Evolutionary conservation across 2,888 invertebrate species (phyloP).

Genomic region (Anarsia innoxiella): DNA sequence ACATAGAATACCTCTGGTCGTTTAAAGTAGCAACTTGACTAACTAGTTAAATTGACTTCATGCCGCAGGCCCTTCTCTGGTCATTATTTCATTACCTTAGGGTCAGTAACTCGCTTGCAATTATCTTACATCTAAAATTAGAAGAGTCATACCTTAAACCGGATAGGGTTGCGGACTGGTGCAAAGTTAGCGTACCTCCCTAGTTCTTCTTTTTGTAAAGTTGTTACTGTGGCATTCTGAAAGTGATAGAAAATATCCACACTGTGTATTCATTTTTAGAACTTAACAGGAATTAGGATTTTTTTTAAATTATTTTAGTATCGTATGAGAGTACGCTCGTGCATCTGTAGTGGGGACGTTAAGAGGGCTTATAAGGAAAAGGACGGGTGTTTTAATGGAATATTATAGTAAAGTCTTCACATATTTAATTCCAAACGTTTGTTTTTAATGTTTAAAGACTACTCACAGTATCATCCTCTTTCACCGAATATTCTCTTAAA

Average conservation of each 20-base stretch:
- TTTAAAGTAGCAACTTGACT: background rate
- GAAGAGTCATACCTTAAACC: conserved; percentile 41
- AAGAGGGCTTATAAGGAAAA: too few relatives aligned
- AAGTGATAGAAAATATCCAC: conserved; percentile 24
- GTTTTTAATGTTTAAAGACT: too few relatives aligned
- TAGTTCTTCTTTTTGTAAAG: conserved; percentile 47
- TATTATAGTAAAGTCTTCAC: too few relatives aligned
- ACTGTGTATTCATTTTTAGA: too few relatives aligned
- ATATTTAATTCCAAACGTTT: too few relatives aligned
- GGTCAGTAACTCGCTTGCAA: conserved; percentile 10
- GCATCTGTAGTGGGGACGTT: too few relatives aligned
- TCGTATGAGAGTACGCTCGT: too few relatives aligned
- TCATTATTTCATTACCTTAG: conserved; percentile 11
- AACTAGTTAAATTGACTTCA: too few relatives aligned
- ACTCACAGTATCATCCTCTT: conserved; percentile 42
- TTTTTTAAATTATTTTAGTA: too few relatives aligned
- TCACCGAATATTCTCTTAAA: conserved; percentile 43
- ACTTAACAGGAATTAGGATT: too few relatives aligned
- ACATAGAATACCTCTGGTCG: background rate
- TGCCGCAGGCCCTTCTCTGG: too few relatives aligned
- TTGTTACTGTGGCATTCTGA: conserved; percentile 51
- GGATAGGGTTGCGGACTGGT: conserved; percentile 33
- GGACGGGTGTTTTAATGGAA: too few relatives aligned
- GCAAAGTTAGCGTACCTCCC: conserved; percentile 37
- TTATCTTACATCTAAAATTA: background rate